Percentiles rank a stretch among this genome's conserved stretches.
Conservation (phyloP, 2,113 vertebrate genomes). For the Strix aluco region DNA sequence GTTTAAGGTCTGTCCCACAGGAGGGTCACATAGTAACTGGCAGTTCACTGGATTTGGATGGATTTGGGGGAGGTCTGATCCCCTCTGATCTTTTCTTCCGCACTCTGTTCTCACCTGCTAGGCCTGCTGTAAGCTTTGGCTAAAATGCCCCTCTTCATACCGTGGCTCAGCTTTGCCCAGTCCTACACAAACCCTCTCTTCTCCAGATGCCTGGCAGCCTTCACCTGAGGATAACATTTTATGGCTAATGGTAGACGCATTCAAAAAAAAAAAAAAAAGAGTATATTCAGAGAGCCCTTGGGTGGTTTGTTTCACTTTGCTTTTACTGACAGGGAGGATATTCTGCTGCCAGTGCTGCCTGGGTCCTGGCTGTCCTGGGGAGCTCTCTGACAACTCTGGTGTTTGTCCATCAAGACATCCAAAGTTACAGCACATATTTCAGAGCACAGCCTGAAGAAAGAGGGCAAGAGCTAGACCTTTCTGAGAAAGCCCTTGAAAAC, state of each 20-base stretch:
- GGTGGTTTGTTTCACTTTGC: not conserved
- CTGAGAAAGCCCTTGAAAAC: not conserved
- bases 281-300: not conserved
- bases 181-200: not conserved
- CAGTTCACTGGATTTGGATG: not conserved
- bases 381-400: not conserved
- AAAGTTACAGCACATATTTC: accelerated
- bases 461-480: not conserved
- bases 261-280: not conserved
- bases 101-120: not conserved
- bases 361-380: not conserved
- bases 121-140: not conserved
- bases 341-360: not conserved
- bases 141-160: not conserved
- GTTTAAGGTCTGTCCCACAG: not conserved
- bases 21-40: not conserved
- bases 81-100: not conserved
- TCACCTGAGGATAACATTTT: not conserved
- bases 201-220: not conserved
- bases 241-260: not conserved
- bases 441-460: not conserved
- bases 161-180: not conserved
- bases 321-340: not conserved
- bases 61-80: not conserved
- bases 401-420: not conserved